These are phyloP conservation scores for Lordiphosa clarofinis DNA, from an alignment of 1,140 invertebrate genomes.

Conservation along the genomic window DNA sequence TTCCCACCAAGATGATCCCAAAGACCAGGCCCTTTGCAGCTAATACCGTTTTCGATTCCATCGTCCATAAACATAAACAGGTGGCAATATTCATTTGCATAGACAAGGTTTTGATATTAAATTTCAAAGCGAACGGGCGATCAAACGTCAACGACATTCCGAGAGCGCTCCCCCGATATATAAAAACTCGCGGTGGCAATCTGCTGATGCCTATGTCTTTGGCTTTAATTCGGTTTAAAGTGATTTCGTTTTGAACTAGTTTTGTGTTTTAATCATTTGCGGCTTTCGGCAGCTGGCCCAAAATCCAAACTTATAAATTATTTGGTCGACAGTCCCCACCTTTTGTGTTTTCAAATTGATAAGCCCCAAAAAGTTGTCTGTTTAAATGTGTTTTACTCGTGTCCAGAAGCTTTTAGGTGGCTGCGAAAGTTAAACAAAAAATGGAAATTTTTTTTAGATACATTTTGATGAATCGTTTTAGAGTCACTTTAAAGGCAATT, in stretches of 20 bases:
- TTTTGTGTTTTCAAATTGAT: conserved; percentile 21
- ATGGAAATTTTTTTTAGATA: not conserved
- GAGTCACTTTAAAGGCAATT: not conserved
- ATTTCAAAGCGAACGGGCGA: too few species aligned
- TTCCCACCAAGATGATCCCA: conserved; percentile 66
- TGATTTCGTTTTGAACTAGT: conserved; percentile 36
- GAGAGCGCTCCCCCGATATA: conserved; percentile 13
- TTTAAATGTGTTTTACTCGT: conserved; percentile 27
- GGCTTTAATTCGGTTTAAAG: conserved; percentile 10
- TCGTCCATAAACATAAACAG: conserved; percentile 72
- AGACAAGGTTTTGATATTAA: conserved; percentile 78
- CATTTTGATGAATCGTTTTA: not conserved
- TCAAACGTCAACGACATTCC: conserved; percentile 65
- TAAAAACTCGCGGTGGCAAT: conserved; percentile 41
- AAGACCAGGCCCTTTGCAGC: conserved; percentile 44
- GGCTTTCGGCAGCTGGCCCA: conserved; percentile 49
- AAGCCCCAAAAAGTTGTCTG: conserved; percentile 46
- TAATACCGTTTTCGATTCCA: conserved; percentile 19
- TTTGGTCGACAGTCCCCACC: conserved; percentile 22
- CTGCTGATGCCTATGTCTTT: conserved; percentile 31
- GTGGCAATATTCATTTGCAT: conserved; percentile 78
- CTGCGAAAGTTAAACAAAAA: conserved; percentile 1
- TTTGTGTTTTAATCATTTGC: conserved; percentile 51
- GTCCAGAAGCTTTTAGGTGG: conserved; percentile 10
- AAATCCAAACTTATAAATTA: conserved; percentile 56